Evolutionary conservation across 2,888 invertebrate genomes (phyloP).

Genomic region (Penaeus monodon): DNA sequence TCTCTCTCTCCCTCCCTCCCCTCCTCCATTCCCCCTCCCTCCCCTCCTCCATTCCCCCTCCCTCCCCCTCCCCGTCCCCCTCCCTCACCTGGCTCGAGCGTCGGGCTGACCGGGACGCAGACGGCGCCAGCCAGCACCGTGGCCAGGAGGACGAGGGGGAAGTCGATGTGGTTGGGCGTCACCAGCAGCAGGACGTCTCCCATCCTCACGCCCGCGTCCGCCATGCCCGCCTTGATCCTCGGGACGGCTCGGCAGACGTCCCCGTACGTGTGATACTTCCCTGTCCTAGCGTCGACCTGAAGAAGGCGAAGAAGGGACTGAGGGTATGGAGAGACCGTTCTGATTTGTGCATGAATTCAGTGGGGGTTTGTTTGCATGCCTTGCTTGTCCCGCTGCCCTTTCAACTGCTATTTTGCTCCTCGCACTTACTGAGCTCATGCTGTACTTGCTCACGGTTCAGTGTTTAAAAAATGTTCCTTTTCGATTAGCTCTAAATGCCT

Average conservation of each 20-base stretch:
- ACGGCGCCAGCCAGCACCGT: not conserved
- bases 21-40: constrained; percentile 15
- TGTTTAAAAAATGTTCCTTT: too few species aligned
- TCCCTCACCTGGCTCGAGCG: constrained; percentile 24
- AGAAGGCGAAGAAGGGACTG: not conserved
- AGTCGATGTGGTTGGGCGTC: constrained; percentile 41
- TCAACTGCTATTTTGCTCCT: too few species aligned
- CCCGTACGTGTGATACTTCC: constrained; percentile 38
- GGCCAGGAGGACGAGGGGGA: constrained; percentile 7
- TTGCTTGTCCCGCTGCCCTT: too few species aligned
- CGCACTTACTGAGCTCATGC: too few species aligned
- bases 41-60: too few species aligned
- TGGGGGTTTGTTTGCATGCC: too few species aligned
- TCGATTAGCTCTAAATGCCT: too few species aligned
- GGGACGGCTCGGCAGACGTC: constrained; percentile 15
- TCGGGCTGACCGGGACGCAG: constrained; percentile 38
- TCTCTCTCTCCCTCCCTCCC: not conserved
- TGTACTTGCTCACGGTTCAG: too few species aligned
- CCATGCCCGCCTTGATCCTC: constrained; percentile 19
- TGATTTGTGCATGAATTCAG: too few species aligned
- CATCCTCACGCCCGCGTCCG: constrained; percentile 11
- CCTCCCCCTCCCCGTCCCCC: not conserved
- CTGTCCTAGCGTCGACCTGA: constrained; percentile 37
- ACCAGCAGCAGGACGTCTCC: constrained; percentile 17
- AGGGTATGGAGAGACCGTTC: too few species aligned